A percentile compares a stretch with the other conserved stretches of the same genome.
Conservation (phyloP, 2,797 vertebrate species). For the Caiman crocodilus region DNA sequence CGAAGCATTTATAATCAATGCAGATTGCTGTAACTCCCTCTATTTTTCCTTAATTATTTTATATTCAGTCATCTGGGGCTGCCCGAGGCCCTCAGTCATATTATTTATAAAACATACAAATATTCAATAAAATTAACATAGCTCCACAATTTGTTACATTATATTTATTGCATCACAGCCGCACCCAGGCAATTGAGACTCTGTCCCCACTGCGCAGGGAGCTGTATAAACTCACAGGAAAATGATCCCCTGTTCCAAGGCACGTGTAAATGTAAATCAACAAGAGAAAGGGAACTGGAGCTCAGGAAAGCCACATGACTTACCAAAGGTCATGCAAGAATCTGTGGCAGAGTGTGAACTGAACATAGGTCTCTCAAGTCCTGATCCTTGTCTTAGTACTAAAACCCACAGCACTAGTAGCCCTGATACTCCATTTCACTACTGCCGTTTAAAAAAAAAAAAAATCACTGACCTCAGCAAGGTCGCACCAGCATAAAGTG, state of each 20-base stretch:
- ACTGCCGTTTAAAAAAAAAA: not conserved
- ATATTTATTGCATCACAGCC: too few species aligned
- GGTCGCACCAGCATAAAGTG: not conserved
- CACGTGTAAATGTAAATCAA: not conserved
- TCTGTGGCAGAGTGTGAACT: not conserved
- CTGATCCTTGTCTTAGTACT: not conserved
- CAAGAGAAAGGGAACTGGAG: not conserved
- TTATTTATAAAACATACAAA: not conserved
- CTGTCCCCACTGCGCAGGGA: not conserved
- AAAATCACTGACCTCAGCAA: not conserved
- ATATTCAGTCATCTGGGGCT: not conserved
- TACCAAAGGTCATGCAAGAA: not conserved
- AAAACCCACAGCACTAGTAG: not conserved
- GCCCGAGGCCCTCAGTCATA: not conserved
- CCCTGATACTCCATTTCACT: accelerated
- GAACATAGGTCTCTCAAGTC: not conserved
- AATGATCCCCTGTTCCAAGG: accelerated
- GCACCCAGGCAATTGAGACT: not conserved
- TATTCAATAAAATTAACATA: too few species aligned
- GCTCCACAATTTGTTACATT: too few species aligned
- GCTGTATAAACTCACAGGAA: not conserved
- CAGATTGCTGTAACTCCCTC: not conserved
- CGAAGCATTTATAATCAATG: not conserved
- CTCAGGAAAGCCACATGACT: not conserved
- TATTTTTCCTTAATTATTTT: not conserved